Conservation (phyloP, 2,888 invertebrate genomes). For the Lumbricus terrestris region DNA sequence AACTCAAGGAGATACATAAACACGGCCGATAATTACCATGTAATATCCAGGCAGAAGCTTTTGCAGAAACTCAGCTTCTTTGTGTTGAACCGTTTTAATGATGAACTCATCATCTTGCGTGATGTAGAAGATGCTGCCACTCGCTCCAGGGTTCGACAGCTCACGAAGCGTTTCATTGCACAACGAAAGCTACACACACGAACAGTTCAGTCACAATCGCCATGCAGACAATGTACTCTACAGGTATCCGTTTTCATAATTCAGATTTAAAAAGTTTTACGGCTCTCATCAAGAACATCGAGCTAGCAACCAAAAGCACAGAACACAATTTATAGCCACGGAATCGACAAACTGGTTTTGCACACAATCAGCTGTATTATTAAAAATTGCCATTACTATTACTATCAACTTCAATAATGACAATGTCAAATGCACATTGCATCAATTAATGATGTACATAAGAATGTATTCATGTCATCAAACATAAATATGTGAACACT, state of each 20-base stretch:
- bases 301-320: background rate
- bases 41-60: constrained; percentile 95
- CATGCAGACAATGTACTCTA: background rate
- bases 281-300: background rate
- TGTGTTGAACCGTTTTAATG: constrained; percentile 98
- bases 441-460: too few species aligned
- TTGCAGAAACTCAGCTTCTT: constrained; percentile 98
- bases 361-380: background rate
- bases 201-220: background rate
- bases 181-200: constrained; percentile 79
- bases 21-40: constrained; percentile 65
- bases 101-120: constrained; percentile 99
- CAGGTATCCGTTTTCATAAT: background rate
- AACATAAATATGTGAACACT: background rate
- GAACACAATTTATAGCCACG: background rate
- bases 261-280: background rate
- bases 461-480: too few species aligned
- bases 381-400: too few species aligned
- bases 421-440: too few species aligned
- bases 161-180: constrained; percentile 91
- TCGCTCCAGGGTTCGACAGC: constrained; percentile 96
- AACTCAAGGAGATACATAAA: too few species aligned
- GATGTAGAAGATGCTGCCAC: constrained; percentile 98
- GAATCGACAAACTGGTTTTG: background rate
- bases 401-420: too few species aligned